Conservation (phyloP, 2,113 vertebrate genomes). For the Gila orcuttii region DNA sequence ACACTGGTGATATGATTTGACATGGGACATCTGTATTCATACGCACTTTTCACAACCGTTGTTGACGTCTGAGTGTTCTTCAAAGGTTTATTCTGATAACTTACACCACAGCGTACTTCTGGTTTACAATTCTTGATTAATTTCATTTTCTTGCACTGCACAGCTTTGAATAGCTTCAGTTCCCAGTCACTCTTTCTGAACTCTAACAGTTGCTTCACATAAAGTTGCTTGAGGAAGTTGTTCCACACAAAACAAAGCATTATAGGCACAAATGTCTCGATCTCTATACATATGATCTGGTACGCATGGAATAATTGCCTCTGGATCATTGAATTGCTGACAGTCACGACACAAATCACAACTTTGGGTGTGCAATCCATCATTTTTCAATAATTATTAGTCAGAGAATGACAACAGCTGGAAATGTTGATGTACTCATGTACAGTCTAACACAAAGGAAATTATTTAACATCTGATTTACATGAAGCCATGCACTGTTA, state of each 20-base stretch:
- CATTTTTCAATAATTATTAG: not conserved
- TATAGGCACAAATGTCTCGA: not conserved
- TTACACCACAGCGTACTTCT: not conserved
- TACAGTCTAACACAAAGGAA: too few species aligned
- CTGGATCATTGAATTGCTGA: too few species aligned
- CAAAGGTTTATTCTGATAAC: not conserved
- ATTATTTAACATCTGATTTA: not conserved
- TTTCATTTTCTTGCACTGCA: not conserved
- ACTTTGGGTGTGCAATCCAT: too few species aligned
- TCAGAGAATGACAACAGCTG: not conserved
- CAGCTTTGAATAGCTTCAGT: not conserved
- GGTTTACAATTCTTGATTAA: not conserved
- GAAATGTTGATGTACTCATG: not conserved
- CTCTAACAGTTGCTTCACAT: not conserved
- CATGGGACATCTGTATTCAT: conserved; percentile 24
- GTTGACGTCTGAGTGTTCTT: not conserved
- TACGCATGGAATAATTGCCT: too few species aligned
- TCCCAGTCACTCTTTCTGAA: not conserved
- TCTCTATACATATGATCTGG: too few species aligned
- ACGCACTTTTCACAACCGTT: not conserved
- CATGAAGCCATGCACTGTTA: not conserved
- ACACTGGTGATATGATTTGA: conserved; percentile 47
- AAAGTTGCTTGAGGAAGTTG: not conserved
- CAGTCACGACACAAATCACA: not conserved
- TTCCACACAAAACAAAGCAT: not conserved